phyloP scores from a whole-genome alignment of 2,797 vertebrate species.

The Emys orbicularis region DNA sequence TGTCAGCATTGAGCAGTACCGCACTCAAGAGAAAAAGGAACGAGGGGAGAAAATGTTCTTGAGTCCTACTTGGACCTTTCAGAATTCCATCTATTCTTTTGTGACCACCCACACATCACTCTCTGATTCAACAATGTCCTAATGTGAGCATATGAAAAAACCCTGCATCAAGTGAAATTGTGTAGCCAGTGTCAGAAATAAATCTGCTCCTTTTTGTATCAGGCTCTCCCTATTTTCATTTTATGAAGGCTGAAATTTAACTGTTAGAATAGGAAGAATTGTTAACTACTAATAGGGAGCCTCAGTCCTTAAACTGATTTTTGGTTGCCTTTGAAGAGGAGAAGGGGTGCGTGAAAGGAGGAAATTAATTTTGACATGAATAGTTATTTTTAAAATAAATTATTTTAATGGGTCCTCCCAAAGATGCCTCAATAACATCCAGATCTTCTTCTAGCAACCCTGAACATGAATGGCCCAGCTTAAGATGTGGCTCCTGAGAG shows the following conservation, averaged over 20 bases:
- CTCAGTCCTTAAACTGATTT: neutral
- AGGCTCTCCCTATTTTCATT: neutral
- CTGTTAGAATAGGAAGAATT: neutral
- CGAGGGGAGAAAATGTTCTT: neutral
- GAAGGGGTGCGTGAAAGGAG: slow-evolving; percentile 4
- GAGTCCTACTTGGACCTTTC: neutral
- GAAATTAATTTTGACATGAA: neutral
- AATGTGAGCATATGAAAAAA: neutral
- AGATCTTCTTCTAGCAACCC: slow-evolving; percentile 29
- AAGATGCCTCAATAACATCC: slow-evolving; percentile 11
- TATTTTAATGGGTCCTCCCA: neutral
- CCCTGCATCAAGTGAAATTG: neutral
- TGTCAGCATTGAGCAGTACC: neutral
- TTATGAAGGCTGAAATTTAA: neutral
- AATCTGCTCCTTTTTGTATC: neutral
- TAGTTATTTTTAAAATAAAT: neutral
- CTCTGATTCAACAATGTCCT: neutral
- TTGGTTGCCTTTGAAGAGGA: neutral
- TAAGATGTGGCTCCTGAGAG: slow-evolving; percentile 21
- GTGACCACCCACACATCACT: neutral
- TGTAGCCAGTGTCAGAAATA: neutral
- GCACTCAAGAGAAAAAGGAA: neutral
- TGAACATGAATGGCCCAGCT: slow-evolving; percentile 23
- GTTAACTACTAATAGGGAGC: neutral
- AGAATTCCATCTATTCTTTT: neutral